Conservation (phyloP, 2,113 vertebrate genomes). For the Bagarius yarrelli region DNA sequence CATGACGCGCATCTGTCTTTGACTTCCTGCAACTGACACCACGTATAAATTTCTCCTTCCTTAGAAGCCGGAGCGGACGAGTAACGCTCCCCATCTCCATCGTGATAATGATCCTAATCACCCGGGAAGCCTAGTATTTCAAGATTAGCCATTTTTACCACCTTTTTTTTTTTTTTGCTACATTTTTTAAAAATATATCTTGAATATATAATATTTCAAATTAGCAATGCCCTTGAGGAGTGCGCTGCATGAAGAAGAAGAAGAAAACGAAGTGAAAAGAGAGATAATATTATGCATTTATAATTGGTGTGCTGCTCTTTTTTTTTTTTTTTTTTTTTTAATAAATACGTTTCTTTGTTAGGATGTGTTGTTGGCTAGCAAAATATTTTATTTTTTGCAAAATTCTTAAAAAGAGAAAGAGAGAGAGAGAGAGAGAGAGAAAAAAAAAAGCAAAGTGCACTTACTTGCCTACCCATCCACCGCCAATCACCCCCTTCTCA, state of each 20-base stretch:
- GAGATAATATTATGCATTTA: conserved; percentile 35
- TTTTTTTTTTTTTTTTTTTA: not conserved
- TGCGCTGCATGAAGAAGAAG: conserved; percentile 7
- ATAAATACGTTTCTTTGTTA: conserved; percentile 23
- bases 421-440: conserved; percentile 19
- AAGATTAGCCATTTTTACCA: conserved; percentile 20
- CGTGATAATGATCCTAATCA: conserved; percentile 35
- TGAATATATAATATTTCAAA: conserved; percentile 35
- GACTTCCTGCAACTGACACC: conserved; percentile 53
- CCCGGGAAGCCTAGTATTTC: conserved; percentile 13
- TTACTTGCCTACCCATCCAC: conserved; percentile 19
- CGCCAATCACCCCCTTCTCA: not conserved
- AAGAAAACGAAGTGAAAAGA: not conserved
- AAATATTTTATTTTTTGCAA: conserved; percentile 16
- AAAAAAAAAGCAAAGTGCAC: conserved; percentile 19
- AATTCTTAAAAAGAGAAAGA: not conserved
- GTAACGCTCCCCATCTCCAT: conserved; percentile 7
- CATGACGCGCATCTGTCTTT: conserved; percentile 54
- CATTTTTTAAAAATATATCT: conserved; percentile 8
- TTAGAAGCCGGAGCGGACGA: conserved; percentile 6
- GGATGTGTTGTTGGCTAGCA: conserved; percentile 22
- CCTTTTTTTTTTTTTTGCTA: conserved; percentile 1
- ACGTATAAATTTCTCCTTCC: conserved; percentile 34
- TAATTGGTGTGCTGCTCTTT: conserved; percentile 27
- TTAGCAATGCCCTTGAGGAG: conserved; percentile 26